Evolutionary conservation across 2,113 vertebrate genomes (phyloP).

Genomic region (Benitochromis conjunctus): DNA sequence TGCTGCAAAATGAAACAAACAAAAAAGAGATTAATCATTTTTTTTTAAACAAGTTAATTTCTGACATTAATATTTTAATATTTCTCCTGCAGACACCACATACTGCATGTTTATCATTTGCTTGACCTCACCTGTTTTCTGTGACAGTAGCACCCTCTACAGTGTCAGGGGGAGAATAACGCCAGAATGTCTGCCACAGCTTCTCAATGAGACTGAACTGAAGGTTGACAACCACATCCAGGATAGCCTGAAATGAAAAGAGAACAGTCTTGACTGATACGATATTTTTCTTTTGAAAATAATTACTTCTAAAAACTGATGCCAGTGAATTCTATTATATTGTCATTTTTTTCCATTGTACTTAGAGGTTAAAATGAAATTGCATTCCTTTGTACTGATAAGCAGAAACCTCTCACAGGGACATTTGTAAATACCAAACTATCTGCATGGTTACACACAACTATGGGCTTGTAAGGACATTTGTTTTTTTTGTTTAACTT

Average conservation of each 20-base stretch:
- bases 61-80: neutral
- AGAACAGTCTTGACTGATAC: neutral
- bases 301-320: neutral
- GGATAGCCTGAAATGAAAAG: constrained; percentile 79
- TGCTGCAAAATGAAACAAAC: constrained; percentile 30
- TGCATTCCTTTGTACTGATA: neutral
- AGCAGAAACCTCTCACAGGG: neutral
- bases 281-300: neutral
- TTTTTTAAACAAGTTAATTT: neutral
- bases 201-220: constrained; percentile 97
- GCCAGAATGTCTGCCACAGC: constrained; percentile 97
- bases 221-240: constrained; percentile 93
- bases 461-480: neutral
- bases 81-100: neutral
- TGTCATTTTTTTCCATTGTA: neutral
- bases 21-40: rapidly evolving
- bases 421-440: neutral
- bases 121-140: constrained; percentile 70
- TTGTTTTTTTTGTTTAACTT: neutral
- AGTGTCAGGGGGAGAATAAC: constrained; percentile 79
- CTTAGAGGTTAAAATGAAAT: neutral
- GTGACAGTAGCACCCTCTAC: constrained; percentile 77
- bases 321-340: neutral
- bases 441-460: neutral
- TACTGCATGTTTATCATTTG: neutral